Conservation (phyloP, 2,888 invertebrate genomes). For the Parapristionchus giblindavisi region DNA sequence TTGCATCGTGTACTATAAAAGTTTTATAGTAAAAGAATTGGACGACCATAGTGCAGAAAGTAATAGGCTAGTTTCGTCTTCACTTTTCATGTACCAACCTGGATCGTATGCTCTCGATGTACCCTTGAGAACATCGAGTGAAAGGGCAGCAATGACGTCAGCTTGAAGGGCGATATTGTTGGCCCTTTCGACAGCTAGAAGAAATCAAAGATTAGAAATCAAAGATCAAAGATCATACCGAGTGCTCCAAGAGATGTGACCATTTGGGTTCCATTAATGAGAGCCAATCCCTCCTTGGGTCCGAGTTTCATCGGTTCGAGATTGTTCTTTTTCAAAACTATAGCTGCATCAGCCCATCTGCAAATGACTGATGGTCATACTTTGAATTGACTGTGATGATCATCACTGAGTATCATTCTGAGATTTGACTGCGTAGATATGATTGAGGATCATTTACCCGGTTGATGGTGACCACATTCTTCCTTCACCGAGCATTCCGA, state of each 20-base stretch:
- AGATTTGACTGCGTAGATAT: neutral
- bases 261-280: conserved; percentile 79
- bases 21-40: no score
- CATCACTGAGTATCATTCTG: no score
- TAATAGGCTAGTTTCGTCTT: no score
- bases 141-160: conserved; percentile 77
- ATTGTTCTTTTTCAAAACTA: conserved; percentile 74
- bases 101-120: conserved; percentile 77
- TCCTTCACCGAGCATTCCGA: conserved; percentile 79
- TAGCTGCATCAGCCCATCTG: conserved; percentile 65
- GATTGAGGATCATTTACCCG: conserved; percentile 40
- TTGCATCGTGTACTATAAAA: no score
- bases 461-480: conserved; percentile 60
- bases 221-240: conserved; percentile 68
- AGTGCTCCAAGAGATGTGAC: conserved; percentile 78
- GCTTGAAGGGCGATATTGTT: conserved; percentile 76
- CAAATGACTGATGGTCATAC: no score
- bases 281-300: conserved; percentile 77
- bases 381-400: no score
- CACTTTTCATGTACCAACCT: conserved; percentile 71
- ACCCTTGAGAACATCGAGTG: conserved; percentile 78
- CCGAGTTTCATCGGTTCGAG: conserved; percentile 75
- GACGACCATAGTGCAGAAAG: no score
- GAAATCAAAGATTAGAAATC: conserved; percentile 20
- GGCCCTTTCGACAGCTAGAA: conserved; percentile 76